Percentiles rank a stretch among this genome's conserved stretches.
Evolutionary conservation across 1,140 invertebrate genomes (phyloP).

Genomic region (Eulimnadia texana): DNA sequence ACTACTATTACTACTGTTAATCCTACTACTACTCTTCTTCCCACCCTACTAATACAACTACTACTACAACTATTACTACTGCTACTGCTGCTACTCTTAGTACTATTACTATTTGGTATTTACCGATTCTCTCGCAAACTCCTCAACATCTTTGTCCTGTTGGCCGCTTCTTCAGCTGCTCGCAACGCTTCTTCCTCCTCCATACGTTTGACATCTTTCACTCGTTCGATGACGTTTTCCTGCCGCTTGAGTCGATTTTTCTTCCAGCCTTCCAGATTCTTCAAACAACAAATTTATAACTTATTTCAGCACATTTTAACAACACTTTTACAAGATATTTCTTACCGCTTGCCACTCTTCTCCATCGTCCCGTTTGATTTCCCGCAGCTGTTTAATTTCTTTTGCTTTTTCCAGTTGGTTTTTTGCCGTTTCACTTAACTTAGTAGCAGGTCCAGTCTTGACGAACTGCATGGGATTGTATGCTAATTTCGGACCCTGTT

Average conservation of each 20-base stretch:
- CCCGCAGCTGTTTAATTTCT: slow-evolving; percentile 62
- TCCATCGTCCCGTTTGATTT: slow-evolving; percentile 57
- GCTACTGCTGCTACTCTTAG: too few species aligned
- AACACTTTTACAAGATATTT: slow-evolving; percentile 30
- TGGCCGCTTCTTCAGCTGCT: slow-evolving; percentile 22
- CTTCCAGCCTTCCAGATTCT: slow-evolving; percentile 91
- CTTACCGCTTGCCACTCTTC: slow-evolving; percentile 88
- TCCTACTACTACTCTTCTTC: too few species aligned
- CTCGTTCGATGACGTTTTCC: slow-evolving; percentile 74
- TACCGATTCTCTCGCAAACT: background rate
- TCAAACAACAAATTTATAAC: slow-evolving; percentile 12
- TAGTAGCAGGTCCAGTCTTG: slow-evolving; percentile 60
- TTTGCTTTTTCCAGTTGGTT: slow-evolving; percentile 72
- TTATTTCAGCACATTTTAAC: background rate
- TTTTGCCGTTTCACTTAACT: slow-evolving; percentile 63
- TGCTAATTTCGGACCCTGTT: slow-evolving; percentile 54
- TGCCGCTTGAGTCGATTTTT: slow-evolving; percentile 73
- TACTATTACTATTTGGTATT: background rate
- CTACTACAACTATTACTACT: too few species aligned
- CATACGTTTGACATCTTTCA: slow-evolving; percentile 72
- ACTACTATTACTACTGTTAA: too few species aligned
- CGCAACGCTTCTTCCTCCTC: slow-evolving; percentile 55
- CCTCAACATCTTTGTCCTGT: slow-evolving; percentile 24
- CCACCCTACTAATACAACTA: too few species aligned
- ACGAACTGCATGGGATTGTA: slow-evolving; percentile 78